Evolutionary conservation across 2,113 vertebrate genomes (phyloP), one percentile per base, ranked within the genome.

Genomic region (Corynorhinus townsendii): DNA sequence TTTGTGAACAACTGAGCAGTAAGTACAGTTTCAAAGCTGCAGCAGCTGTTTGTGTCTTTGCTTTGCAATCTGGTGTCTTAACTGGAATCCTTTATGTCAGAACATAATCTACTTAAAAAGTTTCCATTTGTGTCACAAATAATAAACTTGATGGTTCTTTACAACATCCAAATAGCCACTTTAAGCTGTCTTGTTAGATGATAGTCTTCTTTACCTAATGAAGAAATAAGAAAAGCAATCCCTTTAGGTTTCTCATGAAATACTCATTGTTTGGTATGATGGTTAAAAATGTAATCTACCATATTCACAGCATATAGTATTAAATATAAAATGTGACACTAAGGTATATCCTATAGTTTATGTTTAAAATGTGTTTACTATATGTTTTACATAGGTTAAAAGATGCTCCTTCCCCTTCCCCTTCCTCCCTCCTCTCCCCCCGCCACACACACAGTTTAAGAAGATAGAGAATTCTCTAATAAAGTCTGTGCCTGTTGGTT

Each of bases 61-160:
- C 76, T 62, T 96, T 88, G 93, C 95, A 93, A 71, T 96, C 92
- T 95, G 95, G 72, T 91, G 85, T 76, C 87, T 96, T 93, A 90
- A 95, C 85, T 87, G 68, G 92, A 94, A 68, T 81, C 38, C 90
- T 97, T 95, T 93, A 93, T 90, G 84, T 93, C 66, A 94, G 95
- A 94, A 89, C 90, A 94, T 91, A 94, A 96, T 96, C 87, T 93
- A 82, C 93, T 95, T 96, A 68, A 82, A 96, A 94, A 96, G 87
- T 96, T 96, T 92, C 77, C 82, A 40, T 96, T 93, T 87, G 38
- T 93, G 95, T 94, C 93, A 83, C 10, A 71, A 96, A 76, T 94
- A 94, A 97, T 96, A 89, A 96, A 77, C 66, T 47, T 54, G 75
- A 93, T 95, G 75, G 56, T 62, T 94, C 75, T 97, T 96, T 97